These are phyloP conservation scores for Lacerta viridis DNA, from an alignment of 2,797 vertebrate genomes.

Conservation along the genomic window DNA sequence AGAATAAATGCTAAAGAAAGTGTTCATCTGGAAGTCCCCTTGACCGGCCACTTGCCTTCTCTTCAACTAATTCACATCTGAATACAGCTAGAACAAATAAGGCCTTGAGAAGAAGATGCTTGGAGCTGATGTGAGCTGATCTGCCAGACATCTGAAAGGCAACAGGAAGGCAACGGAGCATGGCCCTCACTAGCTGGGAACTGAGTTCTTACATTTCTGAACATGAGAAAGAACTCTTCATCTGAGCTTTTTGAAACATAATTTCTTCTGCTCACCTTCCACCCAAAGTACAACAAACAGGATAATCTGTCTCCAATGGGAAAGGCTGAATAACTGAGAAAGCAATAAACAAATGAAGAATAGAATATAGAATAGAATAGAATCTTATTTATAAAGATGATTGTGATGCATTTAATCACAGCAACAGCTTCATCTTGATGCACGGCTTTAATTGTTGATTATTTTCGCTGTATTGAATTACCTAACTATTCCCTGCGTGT, in stretches of 20 bases:
- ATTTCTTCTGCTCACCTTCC: not conserved
- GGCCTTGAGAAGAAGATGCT: no score
- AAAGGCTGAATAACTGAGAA: conserved; percentile 11
- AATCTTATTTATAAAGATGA: not conserved
- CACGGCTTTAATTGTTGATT: not conserved
- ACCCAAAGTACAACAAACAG: not conserved
- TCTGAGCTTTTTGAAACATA: not conserved
- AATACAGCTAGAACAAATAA: no score
- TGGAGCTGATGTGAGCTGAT: no score
- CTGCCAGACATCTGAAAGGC: no score
- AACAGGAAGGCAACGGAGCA: no score
- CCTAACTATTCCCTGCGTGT: not conserved
- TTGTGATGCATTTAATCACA: not conserved
- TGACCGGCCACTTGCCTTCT: no score
- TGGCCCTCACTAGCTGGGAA: no score
- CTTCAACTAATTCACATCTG: no score
- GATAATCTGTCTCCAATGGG: conserved; percentile 3
- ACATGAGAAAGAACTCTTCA: not conserved
- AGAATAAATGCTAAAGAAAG: no score
- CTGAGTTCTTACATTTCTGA: not conserved
- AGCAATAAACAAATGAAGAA: not conserved
- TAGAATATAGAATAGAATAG: not conserved
- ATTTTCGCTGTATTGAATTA: conserved; percentile 3
- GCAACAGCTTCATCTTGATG: not conserved
- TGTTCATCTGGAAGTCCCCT: no score